Base-by-base conservation (phyloP, 2,113 vertebrate genomes). In the Typhlomys cinereus region DNA sequence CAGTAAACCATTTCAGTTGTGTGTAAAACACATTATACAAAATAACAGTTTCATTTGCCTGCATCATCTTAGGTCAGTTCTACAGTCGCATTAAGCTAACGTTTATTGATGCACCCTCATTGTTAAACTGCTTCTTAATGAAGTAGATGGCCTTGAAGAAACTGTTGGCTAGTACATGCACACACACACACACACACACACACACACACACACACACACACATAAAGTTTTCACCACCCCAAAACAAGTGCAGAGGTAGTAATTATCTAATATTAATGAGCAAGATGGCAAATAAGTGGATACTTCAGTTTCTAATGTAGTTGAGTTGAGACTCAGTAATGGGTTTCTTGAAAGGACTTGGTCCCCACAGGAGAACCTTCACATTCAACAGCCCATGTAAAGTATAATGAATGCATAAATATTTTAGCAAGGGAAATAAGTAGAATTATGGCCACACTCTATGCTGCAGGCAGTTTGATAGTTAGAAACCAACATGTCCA, bases 221-320 rank as follows among this genome's bases (percentile, higher is more conserved):
- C 94, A 97, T 92, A 92, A 94, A 93, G 27, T 88, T 93, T 96
- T 91, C 96, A 82, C 79, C 97, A 94, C 95, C 96, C 96, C 87
- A 95, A 96, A 97, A 97, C 95, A 97, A 94, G 96, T 94, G 84
- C 94, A 88, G 92, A 96, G 93, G 92, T 88, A 88, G 96, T 97
- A 97, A 98, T 97, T 97, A 96, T 97, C 88, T 96, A 97, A 97
- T 97, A 97, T 98, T 97, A 97, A 98, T 96, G 92, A 98, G 95
- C 76, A 93, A 74, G 91, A 95, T 96, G 91, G 89, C 39, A 21
- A 94, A 86, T 46, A 94, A 94, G 92, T 96, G 80, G 93, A 95
- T 97, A 92, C 95, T 90, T 95, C 83, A 66, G 78, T 76, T 93
- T 80, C 91, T 96, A 95, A 94, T 70, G 67, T 50, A 71, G 92